Conservation (phyloP, 1,140 invertebrate species). For the Zaprionus camerounensis region DNA sequence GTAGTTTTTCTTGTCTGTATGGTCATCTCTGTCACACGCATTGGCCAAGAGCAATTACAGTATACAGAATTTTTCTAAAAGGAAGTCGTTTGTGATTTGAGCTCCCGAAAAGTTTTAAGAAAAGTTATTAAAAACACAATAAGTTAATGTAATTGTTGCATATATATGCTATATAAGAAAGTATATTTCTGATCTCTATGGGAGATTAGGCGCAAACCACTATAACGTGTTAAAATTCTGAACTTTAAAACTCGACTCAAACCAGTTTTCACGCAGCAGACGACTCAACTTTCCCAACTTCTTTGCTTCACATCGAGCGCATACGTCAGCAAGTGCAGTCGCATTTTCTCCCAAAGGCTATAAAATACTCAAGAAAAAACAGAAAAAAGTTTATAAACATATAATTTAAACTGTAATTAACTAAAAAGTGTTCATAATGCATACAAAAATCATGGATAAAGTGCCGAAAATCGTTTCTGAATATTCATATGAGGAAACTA, state of each 20-base stretch:
- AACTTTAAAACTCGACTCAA: conserved; percentile 17
- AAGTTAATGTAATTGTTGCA: neutral
- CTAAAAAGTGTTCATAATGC: neutral
- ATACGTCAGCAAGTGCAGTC: conserved; percentile 51
- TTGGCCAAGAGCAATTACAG: conserved; percentile 34
- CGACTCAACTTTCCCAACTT: conserved; percentile 29
- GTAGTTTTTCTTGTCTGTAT: neutral
- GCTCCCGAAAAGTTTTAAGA: conserved; percentile 24
- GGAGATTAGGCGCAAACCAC: neutral
- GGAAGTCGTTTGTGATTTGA: conserved; percentile 46
- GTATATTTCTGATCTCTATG: neutral
- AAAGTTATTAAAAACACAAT: neutral
- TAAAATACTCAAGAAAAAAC: neutral
- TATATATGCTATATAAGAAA: neutral
- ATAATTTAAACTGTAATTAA: neutral
- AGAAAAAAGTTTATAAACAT: neutral
- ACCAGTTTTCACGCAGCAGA: conserved; percentile 39
- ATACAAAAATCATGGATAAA: conserved; percentile 20
- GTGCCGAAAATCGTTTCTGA: conserved; percentile 10
- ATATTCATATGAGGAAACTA: conserved; percentile 28
- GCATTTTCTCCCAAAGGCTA: neutral
- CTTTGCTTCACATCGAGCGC: conserved; percentile 16
- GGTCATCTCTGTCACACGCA: conserved; percentile 17
- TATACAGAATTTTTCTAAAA: conserved; percentile 71
- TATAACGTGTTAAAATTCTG: neutral